Conservation (phyloP, 2,113 vertebrate genomes). For the Phylloscopus whistleri region DNA sequence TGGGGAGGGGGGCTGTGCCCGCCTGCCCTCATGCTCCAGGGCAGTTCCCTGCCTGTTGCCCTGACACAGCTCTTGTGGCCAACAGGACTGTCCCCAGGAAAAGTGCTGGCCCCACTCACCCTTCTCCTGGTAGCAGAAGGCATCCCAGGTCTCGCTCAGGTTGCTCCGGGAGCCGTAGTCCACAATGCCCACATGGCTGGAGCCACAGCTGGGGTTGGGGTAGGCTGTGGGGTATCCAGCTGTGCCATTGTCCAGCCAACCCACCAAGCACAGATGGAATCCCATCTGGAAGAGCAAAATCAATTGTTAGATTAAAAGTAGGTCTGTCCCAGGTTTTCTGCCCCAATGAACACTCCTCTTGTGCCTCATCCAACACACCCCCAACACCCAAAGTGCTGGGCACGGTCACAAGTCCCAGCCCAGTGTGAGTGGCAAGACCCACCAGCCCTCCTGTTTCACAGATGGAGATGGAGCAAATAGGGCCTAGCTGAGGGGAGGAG, state of each 20-base stretch:
- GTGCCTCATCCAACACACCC: background rate
- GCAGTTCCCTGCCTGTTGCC: background rate
- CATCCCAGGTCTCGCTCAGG: slow-evolving; percentile 79
- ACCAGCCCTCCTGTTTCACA: background rate
- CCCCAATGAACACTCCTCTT: background rate
- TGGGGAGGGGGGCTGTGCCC: background rate
- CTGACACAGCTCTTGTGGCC: background rate
- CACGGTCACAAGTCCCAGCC: no score
- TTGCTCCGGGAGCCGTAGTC: slow-evolving; percentile 75
- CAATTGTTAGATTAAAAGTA: background rate
- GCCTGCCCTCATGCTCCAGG: fast-evolving
- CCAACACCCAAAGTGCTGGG: background rate
- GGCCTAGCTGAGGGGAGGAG: background rate
- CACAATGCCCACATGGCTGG: slow-evolving; percentile 82
- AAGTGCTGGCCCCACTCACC: background rate
- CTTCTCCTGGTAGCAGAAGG: slow-evolving; percentile 84
- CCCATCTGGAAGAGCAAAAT: slow-evolving; percentile 77
- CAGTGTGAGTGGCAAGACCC: background rate
- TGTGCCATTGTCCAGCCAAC: slow-evolving; percentile 85
- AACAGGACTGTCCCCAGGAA: background rate
- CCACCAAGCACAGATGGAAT: slow-evolving; percentile 87
- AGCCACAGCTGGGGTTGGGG: slow-evolving; percentile 81
- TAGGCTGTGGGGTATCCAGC: slow-evolving; percentile 87
- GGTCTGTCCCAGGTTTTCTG: background rate
- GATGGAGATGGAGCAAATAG: background rate